phyloP scores from a whole-genome alignment of 2,113 vertebrate species.

The Cepphus grylle region DNA sequence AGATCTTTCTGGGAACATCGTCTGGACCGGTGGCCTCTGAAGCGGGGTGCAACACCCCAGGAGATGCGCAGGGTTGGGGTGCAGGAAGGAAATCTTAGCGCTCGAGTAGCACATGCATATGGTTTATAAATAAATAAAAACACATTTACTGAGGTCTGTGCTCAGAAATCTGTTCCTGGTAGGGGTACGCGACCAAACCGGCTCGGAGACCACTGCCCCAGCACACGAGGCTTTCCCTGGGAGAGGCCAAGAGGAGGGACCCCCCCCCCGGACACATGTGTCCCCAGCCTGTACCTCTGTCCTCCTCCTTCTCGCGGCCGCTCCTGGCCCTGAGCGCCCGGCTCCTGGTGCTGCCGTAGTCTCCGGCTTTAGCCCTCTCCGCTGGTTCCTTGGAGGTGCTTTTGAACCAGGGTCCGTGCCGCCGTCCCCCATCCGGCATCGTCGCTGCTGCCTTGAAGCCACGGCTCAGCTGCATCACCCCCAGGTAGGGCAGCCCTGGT shows the following conservation, averaged over 20 bases:
- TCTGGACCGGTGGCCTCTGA: background rate
- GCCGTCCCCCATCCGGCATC: constrained; percentile 49
- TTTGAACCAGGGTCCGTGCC: constrained; percentile 84
- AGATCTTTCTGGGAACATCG: background rate
- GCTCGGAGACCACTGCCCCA: accelerated
- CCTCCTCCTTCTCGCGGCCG: constrained; percentile 85
- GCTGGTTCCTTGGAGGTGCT: constrained; percentile 62
- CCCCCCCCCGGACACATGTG: accelerated
- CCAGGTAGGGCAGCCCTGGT: constrained; percentile 71
- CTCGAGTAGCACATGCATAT: accelerated
- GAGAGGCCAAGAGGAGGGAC: background rate
- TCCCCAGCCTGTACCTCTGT: constrained; percentile 79
- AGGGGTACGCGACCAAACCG: background rate
- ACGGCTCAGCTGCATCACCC: constrained; percentile 70
- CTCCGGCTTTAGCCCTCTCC: constrained; percentile 66
- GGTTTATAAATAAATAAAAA: background rate
- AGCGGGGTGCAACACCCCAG: accelerated
- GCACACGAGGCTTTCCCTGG: accelerated
- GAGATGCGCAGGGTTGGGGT: accelerated
- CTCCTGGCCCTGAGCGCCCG: constrained; percentile 78
- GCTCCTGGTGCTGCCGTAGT: constrained; percentile 79
- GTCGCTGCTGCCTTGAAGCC: constrained; percentile 72
- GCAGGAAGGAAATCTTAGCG: accelerated
- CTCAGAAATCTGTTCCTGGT: background rate
- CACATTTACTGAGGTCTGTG: accelerated